Conservation (phyloP, 2,797 vertebrate genomes). For the Enteromius viviparus region DNA sequence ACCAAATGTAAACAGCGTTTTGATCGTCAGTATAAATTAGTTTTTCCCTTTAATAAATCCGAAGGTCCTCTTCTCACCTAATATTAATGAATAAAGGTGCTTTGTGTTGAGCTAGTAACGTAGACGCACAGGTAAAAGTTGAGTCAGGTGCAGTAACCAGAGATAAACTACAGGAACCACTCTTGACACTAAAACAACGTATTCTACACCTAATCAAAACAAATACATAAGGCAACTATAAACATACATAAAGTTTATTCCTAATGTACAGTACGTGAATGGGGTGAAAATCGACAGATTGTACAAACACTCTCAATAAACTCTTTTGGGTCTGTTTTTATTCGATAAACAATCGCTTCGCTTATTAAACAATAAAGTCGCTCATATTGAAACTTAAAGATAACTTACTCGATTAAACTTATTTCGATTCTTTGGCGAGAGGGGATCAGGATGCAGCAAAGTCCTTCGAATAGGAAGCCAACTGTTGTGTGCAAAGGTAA, state of each 20-base stretch:
- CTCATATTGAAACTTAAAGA: not conserved
- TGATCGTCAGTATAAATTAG: not conserved
- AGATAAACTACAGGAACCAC: not conserved
- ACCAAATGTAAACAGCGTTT: not conserved
- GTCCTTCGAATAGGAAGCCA: not conserved
- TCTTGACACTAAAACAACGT: not conserved
- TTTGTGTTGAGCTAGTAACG: not conserved
- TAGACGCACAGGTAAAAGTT: not conserved
- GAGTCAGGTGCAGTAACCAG: not conserved
- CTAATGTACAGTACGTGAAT: not conserved
- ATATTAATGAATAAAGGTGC: not conserved
- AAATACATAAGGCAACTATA: not conserved
- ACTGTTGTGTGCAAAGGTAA: slow-evolving; percentile 12
- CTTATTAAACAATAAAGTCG: not conserved
- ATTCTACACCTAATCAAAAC: not conserved
- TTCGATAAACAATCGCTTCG: not conserved
- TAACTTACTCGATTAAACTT: not conserved
- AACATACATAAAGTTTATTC: not conserved
- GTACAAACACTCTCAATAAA: not conserved
- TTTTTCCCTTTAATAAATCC: not conserved
- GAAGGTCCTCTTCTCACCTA: not conserved
- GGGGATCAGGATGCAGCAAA: not conserved
- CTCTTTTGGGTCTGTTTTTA: not conserved
- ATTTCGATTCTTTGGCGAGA: not conserved
- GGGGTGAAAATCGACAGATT: not conserved